Base-by-base conservation (phyloP, 2,888 invertebrate genomes). In the Metacarcinus magister region DNA sequence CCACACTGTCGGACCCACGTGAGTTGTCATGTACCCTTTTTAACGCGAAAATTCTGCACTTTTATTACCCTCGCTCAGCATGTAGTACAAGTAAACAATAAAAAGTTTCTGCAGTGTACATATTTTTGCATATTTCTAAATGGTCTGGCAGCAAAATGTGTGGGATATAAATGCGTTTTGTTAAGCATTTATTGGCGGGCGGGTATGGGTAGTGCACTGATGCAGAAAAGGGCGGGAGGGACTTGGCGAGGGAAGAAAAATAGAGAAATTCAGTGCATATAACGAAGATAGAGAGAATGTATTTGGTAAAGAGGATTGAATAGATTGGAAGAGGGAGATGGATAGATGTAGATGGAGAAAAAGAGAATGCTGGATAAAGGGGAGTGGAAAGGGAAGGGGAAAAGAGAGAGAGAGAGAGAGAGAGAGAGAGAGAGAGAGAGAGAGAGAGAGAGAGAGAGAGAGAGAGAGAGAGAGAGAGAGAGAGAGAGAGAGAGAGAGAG, bases 401-500 rank as follows among this genome's bases (percentile, higher is more conserved):
- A 48, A 92, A 92, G 89, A 95, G 95, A 95, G 67, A 95, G 75
- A 95, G 44, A 95, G 67, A 95, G 43, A 95, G 67, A 95, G 92
- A 95, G 95, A 91, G 60, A 95, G 90, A 95, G 54, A 94, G 90
- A 89, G 90, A 90, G 89, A 94, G 90, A 95, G 60, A 60, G 43
- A 60, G 43, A 90, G 32, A 93, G 95, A 95, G 95, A 95, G 91
- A 91, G 67, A 91, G 75, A 91, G 44, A 91, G 67, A 91, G 60
- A 95, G 91, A 95, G 90, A 94, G 94, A 94, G 48, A 94, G 89
- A 94, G 48, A 94, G 89, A 89, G 89, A 89, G 89, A 94, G 89
- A 94, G 54, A 54, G 39, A 54, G 39, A 89, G 28, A 93, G 87
- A 82, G 82, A 94, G 87, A 94, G 94, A 19, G 82, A 39, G n/a